Evolutionary conservation across 2,797 vertebrate genomes (phyloP).

Genomic region (Gymnopithys bicolor): DNA sequence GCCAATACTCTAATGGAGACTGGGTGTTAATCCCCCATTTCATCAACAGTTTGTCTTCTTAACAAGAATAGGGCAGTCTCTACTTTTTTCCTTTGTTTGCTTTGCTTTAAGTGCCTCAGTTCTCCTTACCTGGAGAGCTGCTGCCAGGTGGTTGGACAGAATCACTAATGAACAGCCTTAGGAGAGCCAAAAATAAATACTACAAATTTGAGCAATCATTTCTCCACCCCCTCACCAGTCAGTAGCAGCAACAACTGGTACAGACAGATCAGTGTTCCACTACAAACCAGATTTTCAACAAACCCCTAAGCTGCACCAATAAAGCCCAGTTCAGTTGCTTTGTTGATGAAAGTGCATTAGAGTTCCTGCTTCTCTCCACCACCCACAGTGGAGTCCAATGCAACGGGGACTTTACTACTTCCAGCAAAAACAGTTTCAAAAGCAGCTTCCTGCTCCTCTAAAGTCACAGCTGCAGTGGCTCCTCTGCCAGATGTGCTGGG

Average conservation of each 20-base stretch:
- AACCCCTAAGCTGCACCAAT: constrained; percentile 40
- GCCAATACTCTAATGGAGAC: not conserved
- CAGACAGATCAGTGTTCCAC: constrained; percentile 57
- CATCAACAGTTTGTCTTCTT: constrained; percentile 12
- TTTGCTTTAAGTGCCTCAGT: not conserved
- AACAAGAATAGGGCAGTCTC: not conserved
- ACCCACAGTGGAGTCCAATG: constrained; percentile 42
- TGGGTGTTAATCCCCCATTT: not conserved
- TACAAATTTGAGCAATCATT: not conserved
- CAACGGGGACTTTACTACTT: constrained; percentile 46
- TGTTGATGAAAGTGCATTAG: constrained; percentile 56
- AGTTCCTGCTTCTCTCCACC: constrained; percentile 75
- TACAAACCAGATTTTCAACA: constrained; percentile 34
- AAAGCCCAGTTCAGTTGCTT: constrained; percentile 50
- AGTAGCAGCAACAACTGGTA: constrained; percentile 64
- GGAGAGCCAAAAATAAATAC: constrained; percentile 41
- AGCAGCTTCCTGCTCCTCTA: constrained; percentile 82
- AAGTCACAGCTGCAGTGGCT: constrained; percentile 51
- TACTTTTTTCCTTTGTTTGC: not conserved
- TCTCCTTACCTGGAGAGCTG: not conserved
- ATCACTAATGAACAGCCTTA: constrained; percentile 46
- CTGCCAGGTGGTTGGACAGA: constrained; percentile 32
- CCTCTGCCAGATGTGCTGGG: constrained; percentile 56
- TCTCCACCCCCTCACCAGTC: constrained; percentile 29
- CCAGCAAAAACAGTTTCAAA: constrained; percentile 89